These are phyloP conservation scores for Merops nubicus DNA, from an alignment of 2,113 vertebrate species.

Conservation along the genomic window DNA sequence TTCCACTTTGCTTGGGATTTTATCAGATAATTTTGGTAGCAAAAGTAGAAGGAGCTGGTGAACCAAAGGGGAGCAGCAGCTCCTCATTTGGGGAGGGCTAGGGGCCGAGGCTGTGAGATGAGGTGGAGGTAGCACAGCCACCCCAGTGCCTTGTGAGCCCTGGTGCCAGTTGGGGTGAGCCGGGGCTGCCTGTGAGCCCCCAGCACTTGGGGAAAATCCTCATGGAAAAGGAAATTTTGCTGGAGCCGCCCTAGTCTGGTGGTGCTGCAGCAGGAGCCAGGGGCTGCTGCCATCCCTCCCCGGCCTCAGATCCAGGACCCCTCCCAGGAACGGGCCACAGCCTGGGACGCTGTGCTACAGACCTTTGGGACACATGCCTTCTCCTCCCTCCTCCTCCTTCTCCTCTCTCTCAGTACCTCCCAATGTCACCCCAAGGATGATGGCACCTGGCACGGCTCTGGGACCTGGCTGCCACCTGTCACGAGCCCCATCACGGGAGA, in stretches of 20 bases:
- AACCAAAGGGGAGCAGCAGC: neutral
- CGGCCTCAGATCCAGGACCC: neutral
- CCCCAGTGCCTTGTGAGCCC: fast-evolving
- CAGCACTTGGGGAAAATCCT: neutral
- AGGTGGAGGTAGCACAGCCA: neutral
- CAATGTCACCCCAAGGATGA: neutral
- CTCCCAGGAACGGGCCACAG: fast-evolving
- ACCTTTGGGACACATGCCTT: neutral
- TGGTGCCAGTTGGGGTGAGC: neutral
- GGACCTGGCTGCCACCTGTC: neutral
- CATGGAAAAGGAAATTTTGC: neutral
- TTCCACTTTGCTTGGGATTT: neutral
- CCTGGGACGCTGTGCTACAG: too few species aligned
- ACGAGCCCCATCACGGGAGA: fast-evolving
- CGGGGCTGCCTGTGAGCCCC: fast-evolving
- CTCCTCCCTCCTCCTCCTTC: neutral
- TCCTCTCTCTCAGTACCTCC: neutral
- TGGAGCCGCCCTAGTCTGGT: neutral
- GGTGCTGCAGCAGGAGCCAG: neutral
- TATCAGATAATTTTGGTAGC: neutral
- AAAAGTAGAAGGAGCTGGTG: neutral
- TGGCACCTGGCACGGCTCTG: neutral
- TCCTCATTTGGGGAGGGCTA: fast-evolving
- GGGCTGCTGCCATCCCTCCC: neutral
- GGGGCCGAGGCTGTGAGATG: neutral